Evolutionary conservation across 2,888 invertebrate genomes (phyloP).

Genomic region (Hyposoter dolosus): DNA sequence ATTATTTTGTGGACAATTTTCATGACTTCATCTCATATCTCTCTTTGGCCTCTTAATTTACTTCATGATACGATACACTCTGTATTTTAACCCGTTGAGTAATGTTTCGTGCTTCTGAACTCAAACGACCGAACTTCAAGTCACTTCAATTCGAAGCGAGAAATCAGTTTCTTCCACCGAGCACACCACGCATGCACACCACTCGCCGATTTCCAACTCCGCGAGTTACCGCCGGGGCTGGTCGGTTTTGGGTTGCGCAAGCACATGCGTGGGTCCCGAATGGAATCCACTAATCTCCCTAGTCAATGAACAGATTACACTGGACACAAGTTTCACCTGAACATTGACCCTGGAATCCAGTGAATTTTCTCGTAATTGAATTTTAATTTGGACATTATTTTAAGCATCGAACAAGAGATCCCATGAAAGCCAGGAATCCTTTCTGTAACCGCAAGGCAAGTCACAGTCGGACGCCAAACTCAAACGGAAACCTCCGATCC

Average conservation of each 20-base stretch:
- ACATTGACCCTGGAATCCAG: constrained; percentile 26
- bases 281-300: constrained; percentile 46
- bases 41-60: constrained; percentile 24
- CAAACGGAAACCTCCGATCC: neutral
- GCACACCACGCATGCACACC: constrained; percentile 41
- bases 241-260: constrained; percentile 69
- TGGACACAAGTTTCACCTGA: constrained; percentile 35
- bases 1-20: neutral
- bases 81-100: neutral
- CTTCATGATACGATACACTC: neutral
- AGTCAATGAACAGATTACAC: constrained; percentile 64
- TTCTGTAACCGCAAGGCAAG: constrained; percentile 15
- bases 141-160: constrained; percentile 17
- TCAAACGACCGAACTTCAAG: constrained; percentile 15
- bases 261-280: constrained; percentile 65
- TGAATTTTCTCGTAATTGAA: constrained; percentile 22
- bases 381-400: constrained; percentile 1
- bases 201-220: constrained; percentile 30
- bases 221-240: constrained; percentile 58
- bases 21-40: neutral
- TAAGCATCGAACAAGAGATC: constrained; percentile 1
- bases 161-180: constrained; percentile 39
- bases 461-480: constrained; percentile 5
- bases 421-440: neutral
- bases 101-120: constrained; percentile 30